Percentiles rank a stretch among this genome's conserved stretches.
These are phyloP conservation scores for Enhydra lutris DNA, from an alignment of 2,113 vertebrate species.

Conservation along the genomic window DNA sequence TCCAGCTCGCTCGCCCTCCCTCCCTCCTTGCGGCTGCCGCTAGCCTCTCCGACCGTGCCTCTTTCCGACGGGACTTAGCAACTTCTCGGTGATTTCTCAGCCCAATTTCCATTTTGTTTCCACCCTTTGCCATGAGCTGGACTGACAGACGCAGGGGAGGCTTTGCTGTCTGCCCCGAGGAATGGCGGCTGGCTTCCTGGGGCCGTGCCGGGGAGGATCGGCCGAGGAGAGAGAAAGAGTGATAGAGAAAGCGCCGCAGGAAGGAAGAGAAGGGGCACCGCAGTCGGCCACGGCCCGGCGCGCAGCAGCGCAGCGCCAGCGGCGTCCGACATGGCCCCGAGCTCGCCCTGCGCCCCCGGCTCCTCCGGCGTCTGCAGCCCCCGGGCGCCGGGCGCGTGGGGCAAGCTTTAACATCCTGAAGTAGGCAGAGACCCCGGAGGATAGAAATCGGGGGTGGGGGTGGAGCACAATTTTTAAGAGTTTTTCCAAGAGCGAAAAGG, in stretches of 20 bases:
- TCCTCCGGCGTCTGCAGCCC: neutral
- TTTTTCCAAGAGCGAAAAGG: neutral
- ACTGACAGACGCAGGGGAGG: neutral
- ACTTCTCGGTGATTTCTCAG: conserved; percentile 41
- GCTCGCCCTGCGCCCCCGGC: conserved; percentile 17
- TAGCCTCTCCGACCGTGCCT: neutral
- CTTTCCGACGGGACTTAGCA: conserved; percentile 27
- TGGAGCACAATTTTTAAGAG: neutral
- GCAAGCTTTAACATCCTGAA: neutral
- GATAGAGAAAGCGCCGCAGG: neutral
- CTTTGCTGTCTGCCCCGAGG: neutral
- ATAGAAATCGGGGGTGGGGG: neutral
- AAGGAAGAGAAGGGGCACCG: neutral
- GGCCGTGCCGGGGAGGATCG: neutral
- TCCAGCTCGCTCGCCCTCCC: neutral
- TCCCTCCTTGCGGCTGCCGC: neutral
- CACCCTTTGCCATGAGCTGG: conserved; percentile 18
- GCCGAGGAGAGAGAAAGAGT: conserved; percentile 22
- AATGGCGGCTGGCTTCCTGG: neutral
- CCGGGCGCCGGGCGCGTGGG: neutral
- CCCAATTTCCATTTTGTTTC: neutral
- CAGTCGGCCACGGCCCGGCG: neutral
- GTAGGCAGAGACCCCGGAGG: conserved; percentile 19
- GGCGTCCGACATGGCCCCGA: conserved; percentile 46
- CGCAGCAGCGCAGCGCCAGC: neutral